A percentile compares a stretch with the other conserved stretches of the same genome.
Conservation (phyloP, 2,113 vertebrate genomes). For the Trematomus loennbergii region DNA sequence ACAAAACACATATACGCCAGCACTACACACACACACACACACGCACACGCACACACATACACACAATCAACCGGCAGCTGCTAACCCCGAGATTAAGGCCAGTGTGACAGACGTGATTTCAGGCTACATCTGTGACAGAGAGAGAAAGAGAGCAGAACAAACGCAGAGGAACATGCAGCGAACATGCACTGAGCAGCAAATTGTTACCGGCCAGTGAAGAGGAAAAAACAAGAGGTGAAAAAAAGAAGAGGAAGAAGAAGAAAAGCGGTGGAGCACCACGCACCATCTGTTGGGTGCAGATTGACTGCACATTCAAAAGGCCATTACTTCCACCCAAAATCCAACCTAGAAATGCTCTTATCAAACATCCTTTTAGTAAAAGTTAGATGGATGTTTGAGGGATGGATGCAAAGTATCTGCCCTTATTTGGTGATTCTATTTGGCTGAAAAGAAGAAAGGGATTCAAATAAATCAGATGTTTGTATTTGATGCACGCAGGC, state of each 20-base stretch:
- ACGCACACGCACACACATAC: background rate
- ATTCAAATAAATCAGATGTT: conserved; percentile 38
- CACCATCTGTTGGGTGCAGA: conserved; percentile 77
- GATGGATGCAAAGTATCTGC: conserved; percentile 8
- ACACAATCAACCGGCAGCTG: too few relatives aligned
- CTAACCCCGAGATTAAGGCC: conserved; percentile 79
- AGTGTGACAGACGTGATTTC: conserved; percentile 77
- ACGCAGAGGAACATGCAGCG: conserved; percentile 45
- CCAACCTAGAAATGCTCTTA: conserved; percentile 24
- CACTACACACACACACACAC: conserved; percentile 15
- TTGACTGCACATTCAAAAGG: conserved; percentile 62
- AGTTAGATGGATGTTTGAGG: background rate
- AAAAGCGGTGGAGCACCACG: conserved; percentile 43
- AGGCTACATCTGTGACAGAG: conserved; percentile 76
- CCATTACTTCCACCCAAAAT: conserved; percentile 37
- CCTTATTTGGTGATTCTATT: conserved; percentile 16
- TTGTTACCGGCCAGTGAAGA: conserved; percentile 59
- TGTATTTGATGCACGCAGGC: conserved; percentile 54
- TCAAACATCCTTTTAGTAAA: conserved; percentile 41
- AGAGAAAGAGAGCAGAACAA: conserved; percentile 68
- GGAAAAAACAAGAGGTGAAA: conserved; percentile 17
- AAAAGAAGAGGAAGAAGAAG: conserved; percentile 25
- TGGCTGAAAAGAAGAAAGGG: conserved; percentile 34
- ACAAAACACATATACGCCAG: too few relatives aligned
- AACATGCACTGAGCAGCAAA: conserved; percentile 58